Base-by-base conservation (phyloP, 2,797 vertebrate genomes). In the Ammospiza maritima region DNA sequence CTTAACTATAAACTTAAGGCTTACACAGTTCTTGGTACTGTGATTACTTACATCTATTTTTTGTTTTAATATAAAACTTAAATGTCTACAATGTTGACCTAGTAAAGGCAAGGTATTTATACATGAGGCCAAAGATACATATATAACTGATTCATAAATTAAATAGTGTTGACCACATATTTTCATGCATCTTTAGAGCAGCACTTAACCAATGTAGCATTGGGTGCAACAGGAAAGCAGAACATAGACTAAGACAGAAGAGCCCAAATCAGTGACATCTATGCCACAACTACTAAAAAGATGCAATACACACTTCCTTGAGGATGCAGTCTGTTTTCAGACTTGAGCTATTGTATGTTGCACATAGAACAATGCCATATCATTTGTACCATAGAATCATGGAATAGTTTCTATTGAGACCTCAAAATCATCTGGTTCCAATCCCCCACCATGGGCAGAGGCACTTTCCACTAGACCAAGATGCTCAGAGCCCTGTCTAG, bases 11-110 rank as follows among this genome's bases (percentile, higher is more conserved):
- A n/a, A n/a, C n/a, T n/a, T n/a, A n/a, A n/a, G 3, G 38, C 9
- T 38, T 38, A 78, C 13, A 47, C 0, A 0, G 11, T 40, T 85
- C 45, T 56, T 73, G 1, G 20, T 22, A 29, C 3, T 80, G 29
- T 27, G 30, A 53, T 62, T 89, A 72, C 10, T 65, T 89, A 26
- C 18, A 27, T 7, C 20, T 69, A 32, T 19, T 48, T 51, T 40
- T 90, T 69, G 9, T 26, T 94, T 67, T 72, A 45, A 70, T 32
- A 50, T 12, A 57, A 6, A 70, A 54, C 7, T 51, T 36, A 47
- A 65, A 65, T 17, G 9, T 26, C 40, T 61, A 86, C 16, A 87
- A 88, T 16, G 21, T 26, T 82, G 42, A 94, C 16, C 10, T 34
- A 50, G 6, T 44, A 57, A 16, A 85, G 12, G 12, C 21, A 90